A percentile compares a stretch with the other conserved stretches of the same genome.
Evolutionary conservation across 1,140 invertebrate genomes (phyloP).

Genomic region (Zaprionus lachaisei): DNA sequence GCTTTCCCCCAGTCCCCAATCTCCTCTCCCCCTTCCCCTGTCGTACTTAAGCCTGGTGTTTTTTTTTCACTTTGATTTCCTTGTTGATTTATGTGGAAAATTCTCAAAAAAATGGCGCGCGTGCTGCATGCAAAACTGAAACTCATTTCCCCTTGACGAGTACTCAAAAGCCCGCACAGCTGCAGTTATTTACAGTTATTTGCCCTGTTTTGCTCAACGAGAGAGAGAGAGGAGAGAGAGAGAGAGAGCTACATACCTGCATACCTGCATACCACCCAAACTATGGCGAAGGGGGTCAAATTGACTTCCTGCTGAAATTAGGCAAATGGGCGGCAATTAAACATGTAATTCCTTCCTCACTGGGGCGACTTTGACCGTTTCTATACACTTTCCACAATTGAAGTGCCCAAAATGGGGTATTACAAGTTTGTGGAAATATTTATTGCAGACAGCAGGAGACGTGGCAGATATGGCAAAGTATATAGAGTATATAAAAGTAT

Average conservation of each 20-base stretch:
- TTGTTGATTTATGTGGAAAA: constrained; percentile 16
- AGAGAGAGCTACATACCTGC: constrained; percentile 15
- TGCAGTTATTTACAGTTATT: constrained; percentile 82
- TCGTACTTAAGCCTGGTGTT: background rate
- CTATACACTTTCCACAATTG: background rate
- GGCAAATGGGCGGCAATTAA: constrained; percentile 63
- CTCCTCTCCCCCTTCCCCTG: background rate
- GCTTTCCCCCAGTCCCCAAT: background rate
- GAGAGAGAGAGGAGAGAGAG: background rate
- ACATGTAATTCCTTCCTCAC: constrained; percentile 37
- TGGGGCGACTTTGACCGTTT: background rate
- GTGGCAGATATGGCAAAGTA: background rate
- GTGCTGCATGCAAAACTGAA: constrained; percentile 70
- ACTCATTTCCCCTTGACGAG: constrained; percentile 53
- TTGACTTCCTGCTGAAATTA: constrained; percentile 59
- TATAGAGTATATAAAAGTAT: background rate
- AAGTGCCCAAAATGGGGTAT: background rate
- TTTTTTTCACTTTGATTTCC: constrained; percentile 11
- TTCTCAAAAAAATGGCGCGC: constrained; percentile 28
- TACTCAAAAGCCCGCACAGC: constrained; percentile 69
- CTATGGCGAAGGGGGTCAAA: constrained; percentile 7
- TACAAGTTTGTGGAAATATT: background rate
- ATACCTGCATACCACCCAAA: too few relatives aligned
- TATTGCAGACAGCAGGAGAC: background rate
- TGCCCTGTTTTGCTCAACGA: constrained; percentile 59